These are phyloP conservation scores for Sparidentex hasta DNA, from an alignment of 2,797 vertebrate species.

Conservation along the genomic window DNA sequence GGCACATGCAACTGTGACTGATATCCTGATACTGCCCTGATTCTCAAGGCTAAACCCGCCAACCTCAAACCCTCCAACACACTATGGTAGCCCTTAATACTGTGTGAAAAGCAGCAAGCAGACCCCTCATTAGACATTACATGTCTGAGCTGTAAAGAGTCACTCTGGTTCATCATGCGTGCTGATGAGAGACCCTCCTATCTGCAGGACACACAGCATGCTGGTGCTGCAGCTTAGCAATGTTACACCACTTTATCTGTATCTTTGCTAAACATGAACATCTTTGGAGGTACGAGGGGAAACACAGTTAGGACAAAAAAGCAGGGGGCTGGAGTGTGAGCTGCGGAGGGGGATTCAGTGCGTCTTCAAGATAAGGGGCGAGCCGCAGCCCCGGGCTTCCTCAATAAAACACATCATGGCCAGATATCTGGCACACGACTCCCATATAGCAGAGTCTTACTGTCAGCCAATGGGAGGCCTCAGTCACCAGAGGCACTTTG, in stretches of 20 bases:
- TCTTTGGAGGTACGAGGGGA: conserved; percentile 56
- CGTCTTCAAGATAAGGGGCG: conserved; percentile 74
- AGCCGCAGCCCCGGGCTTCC: conserved; percentile 71
- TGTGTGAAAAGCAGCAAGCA: no score
- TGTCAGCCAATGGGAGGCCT: conserved; percentile 47
- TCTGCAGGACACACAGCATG: conserved; percentile 67
- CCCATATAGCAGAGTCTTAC: conserved; percentile 13
- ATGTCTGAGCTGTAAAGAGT: conserved; percentile 6
- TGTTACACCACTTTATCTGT: conserved; percentile 56
- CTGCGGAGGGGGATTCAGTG: conserved; percentile 59
- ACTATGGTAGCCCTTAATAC: neutral
- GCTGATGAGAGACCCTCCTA: conserved; percentile 54
- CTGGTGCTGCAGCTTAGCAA: conserved; percentile 16
- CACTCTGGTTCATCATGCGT: neutral
- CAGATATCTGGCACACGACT: conserved; percentile 62
- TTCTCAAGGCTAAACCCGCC: neutral
- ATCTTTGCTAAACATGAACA: conserved; percentile 63
- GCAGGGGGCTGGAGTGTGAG: conserved; percentile 39
- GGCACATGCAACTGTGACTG: no score
- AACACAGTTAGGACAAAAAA: conserved; percentile 29
- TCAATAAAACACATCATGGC: conserved; percentile 67
- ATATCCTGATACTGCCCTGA: neutral
- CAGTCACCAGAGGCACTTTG: conserved; percentile 30
- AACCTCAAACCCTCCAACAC: neutral
- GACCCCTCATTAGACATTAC: neutral